Base-by-base conservation (phyloP, 1,140 invertebrate species). In the Choristoneura fumiferana region DNA sequence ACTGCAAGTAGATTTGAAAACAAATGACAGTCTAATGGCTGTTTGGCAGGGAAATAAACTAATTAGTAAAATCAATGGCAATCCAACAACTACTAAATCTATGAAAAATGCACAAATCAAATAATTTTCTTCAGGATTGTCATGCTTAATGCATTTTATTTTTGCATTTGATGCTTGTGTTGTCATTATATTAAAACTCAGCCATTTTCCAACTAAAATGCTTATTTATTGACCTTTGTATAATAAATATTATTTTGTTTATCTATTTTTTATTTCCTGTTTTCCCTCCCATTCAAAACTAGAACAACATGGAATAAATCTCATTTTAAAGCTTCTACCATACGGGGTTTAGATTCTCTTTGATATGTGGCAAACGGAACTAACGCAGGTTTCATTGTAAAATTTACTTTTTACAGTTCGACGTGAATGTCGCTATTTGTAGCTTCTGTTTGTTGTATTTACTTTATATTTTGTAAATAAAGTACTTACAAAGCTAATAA, bases 21-120 rank as follows among this genome's bases (percentile, higher is more conserved):
- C 95, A n/a, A 95, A 94, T 81, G 82, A 81, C n/a, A 91, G 92
- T 12, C 92, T 94, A 58, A 84, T 94, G 64, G 96, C 95, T 53
- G 93, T 95, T 60, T 98, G 97, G 96, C 94, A 94, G 86, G 94
- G 94, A 8, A 95, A 94, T 89, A 90, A 91, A 68, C 89, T 98
- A 58, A 72, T 95, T 15, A 95, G 94, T 29, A 91, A 91, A 73
- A 79, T 84, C n/a, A 95, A 93, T 65, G 92, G 91, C 29, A 85
- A 84, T 65, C 91, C 92, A 76, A 91, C 96, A n/a, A 93, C 84
- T 34, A 92, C 92, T 54, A 93, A 92, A 69, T 90, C 92, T 56
- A 90, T 97, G 66, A 95, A 93, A 83, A 93, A 93, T 87, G 93
- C 93, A 62, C 92, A 94, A 1, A 95, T 96, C 58, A 95, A 95